phyloP scores from a whole-genome alignment of 2,113 vertebrate species.

The Melozone crissalis region DNA sequence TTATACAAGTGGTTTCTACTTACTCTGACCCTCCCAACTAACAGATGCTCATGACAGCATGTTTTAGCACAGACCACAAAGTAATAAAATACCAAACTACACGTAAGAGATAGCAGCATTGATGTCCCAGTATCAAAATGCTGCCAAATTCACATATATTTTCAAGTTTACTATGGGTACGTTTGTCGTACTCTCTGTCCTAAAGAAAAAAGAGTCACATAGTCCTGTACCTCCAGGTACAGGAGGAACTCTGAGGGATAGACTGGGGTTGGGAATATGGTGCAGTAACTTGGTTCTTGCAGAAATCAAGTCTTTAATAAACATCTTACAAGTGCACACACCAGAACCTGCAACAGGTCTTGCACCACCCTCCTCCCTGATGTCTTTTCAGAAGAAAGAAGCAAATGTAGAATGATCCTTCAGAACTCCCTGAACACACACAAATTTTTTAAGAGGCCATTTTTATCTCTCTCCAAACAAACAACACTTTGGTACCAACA shows the following conservation, averaged over 20 bases:
- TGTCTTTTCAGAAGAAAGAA: background rate
- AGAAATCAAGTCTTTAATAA: background rate
- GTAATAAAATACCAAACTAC: background rate
- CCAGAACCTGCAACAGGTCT: background rate
- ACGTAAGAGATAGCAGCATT: fast-evolving
- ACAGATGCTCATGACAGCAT: background rate
- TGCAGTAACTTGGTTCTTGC: background rate
- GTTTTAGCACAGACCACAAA: background rate
- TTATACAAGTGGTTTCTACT: background rate
- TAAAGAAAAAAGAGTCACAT: fast-evolving
- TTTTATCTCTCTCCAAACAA: background rate
- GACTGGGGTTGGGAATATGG: background rate
- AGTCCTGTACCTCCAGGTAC: background rate
- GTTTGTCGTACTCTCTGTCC: background rate
- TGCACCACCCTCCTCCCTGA: background rate
- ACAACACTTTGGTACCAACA: background rate
- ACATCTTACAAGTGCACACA: background rate
- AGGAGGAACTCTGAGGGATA: background rate
- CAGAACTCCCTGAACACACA: background rate
- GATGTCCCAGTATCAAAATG: background rate
- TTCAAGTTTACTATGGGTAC: background rate
- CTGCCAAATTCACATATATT: background rate
- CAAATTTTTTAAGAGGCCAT: background rate
- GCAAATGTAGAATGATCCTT: background rate
- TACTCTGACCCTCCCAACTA: background rate